Percentiles rank a stretch among this genome's conserved stretches.
Evolutionary conservation across 2,888 invertebrate species (phyloP).

Genomic region (Melitaea athalia): DNA sequence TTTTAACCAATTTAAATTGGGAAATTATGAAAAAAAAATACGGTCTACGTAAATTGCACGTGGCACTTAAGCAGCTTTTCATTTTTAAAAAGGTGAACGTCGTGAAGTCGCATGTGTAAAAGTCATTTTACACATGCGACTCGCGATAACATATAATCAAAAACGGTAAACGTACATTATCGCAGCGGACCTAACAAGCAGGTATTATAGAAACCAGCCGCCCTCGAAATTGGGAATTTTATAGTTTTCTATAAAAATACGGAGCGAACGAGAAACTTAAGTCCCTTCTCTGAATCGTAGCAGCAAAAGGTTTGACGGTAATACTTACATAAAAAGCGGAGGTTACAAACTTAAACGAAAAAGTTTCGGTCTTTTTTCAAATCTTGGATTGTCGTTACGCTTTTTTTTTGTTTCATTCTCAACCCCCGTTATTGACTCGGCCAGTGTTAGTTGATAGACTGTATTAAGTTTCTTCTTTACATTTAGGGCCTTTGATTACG

Average conservation of each 20-base stretch:
- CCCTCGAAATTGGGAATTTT: conserved; percentile 57
- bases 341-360: conserved; percentile 60
- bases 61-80: too few species aligned
- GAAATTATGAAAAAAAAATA: too few species aligned
- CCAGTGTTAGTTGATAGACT: conserved; percentile 29
- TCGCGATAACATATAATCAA: conserved; percentile 6
- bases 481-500: not conserved
- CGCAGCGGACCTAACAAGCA: conserved; percentile 35
- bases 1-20: too few species aligned
- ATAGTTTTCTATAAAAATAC: conserved; percentile 51
- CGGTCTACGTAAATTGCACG: too few species aligned
- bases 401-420: conserved; percentile 46
- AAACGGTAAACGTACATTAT: conserved; percentile 20
- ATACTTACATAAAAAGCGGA: conserved; percentile 63
- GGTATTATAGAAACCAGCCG: conserved; percentile 44
- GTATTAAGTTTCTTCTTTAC: conserved; percentile 15
- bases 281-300: conserved; percentile 48
- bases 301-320: conserved; percentile 61
- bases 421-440: conserved; percentile 46
- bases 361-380: conserved; percentile 66
- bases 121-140: not conserved
- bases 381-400: conserved; percentile 57
- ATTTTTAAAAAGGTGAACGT: not conserved
- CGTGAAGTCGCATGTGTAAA: too few species aligned
- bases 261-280: conserved; percentile 42